These are phyloP conservation scores for Philereme transversata DNA, from an alignment of 2,888 invertebrate genomes.

Conservation along the genomic window DNA sequence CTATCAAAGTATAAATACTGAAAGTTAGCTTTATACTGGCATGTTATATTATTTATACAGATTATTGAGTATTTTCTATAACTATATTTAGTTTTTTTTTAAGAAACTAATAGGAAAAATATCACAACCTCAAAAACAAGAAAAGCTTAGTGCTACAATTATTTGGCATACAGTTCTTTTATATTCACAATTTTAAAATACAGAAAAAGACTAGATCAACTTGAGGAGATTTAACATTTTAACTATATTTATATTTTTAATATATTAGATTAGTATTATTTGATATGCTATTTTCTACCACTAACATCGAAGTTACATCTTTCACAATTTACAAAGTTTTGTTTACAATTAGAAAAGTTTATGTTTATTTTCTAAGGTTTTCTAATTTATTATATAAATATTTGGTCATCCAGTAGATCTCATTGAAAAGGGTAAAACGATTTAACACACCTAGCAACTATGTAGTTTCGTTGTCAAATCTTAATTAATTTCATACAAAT, in stretches of 20 bases:
- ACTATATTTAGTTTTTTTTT: neutral
- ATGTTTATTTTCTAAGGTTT: too few relatives aligned
- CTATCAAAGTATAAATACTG: neutral
- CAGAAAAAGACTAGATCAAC: conserved; percentile 13
- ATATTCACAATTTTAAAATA: conserved; percentile 29
- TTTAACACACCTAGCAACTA: neutral
- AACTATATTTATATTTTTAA: conserved; percentile 20
- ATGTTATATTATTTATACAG: neutral
- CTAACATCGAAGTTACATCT: conserved; percentile 51
- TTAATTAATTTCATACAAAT: neutral
- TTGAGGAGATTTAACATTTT: conserved; percentile 22
- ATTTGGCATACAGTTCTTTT: conserved; percentile 32
- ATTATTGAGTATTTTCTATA: neutral
- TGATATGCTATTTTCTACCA: conserved; percentile 62
- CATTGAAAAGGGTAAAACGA: conserved; percentile 27
- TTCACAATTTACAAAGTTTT: conserved; percentile 51
- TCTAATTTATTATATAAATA: conserved; percentile 37
- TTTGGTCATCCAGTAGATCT: conserved; percentile 66
- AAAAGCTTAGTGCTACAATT: conserved; percentile 42
- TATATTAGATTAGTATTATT: conserved; percentile 40
- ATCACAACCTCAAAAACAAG: conserved; percentile 66
- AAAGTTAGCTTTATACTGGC: neutral
- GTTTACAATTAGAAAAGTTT: conserved; percentile 14
- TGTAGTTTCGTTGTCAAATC: conserved; percentile 19
- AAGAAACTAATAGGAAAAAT: conserved; percentile 8